These are phyloP conservation scores for Staurois parvus DNA, from an alignment of 2,797 vertebrate species.

Conservation along the genomic window DNA sequence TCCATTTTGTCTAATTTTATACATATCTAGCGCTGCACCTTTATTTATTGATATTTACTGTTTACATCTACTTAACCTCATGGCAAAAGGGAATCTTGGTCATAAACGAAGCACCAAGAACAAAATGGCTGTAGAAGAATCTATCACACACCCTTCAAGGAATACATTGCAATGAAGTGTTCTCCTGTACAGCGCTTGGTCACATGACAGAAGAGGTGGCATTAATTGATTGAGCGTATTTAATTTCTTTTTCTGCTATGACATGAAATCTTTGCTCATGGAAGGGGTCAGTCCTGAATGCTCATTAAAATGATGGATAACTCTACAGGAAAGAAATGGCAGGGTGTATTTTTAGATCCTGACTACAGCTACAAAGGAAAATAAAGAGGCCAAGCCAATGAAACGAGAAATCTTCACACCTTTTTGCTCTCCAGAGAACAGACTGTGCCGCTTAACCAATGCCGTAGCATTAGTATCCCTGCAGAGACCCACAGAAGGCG, in stretches of 20 bases:
- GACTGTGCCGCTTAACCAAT: conserved; percentile 9
- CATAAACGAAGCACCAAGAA: background rate
- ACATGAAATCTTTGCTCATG: conserved; percentile 58
- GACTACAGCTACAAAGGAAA: background rate
- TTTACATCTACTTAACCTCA: background rate
- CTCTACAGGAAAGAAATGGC: conserved; percentile 41
- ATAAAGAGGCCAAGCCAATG: conserved; percentile 35
- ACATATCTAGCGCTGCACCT: too few relatives aligned
- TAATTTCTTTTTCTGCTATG: conserved; percentile 50
- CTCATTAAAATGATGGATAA: conserved; percentile 60
- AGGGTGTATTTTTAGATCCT: conserved; percentile 48
- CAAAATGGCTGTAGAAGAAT: background rate
- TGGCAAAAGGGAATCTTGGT: background rate
- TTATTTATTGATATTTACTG: too few relatives aligned
- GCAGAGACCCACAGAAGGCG: background rate
- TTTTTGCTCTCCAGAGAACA: conserved; percentile 43
- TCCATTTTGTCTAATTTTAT: too few relatives aligned
- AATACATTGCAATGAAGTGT: background rate
- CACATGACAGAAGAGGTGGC: background rate
- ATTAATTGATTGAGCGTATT: conserved; percentile 32
- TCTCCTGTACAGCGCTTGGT: background rate
- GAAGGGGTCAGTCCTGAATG: conserved; percentile 47
- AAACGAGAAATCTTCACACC: conserved; percentile 48
- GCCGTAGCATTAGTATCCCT: background rate
- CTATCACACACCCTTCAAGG: background rate